Percentiles rank a stretch among this genome's conserved stretches.
Conservation (phyloP, 2,888 invertebrate species). For the Cenopis cana region DNA sequence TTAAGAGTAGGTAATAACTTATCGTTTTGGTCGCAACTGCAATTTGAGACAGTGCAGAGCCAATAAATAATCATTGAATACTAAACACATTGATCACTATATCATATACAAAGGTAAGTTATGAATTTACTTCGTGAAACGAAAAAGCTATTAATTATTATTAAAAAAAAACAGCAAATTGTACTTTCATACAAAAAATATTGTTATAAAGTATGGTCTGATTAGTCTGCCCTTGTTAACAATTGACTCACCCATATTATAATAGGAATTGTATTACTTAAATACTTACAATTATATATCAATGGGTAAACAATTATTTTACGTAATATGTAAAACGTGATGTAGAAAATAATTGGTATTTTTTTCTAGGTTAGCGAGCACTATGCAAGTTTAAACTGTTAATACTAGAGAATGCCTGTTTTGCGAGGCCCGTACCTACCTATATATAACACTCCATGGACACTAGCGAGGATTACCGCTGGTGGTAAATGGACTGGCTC, state of each 20-base stretch:
- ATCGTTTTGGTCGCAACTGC: slow-evolving; percentile 1
- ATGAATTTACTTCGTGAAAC: no score
- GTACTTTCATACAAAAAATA: neutral
- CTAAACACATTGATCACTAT: neutral
- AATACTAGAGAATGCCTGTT: neutral
- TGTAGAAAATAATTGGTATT: neutral
- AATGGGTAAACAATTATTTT: no score
- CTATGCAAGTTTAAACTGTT: neutral
- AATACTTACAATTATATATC: no score
- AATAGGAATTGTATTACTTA: no score
- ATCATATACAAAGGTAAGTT: no score
- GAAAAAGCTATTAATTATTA: no score
- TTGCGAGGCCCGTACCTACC: slow-evolving; percentile 50
- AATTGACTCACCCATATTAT: neutral
- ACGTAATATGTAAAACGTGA: no score
- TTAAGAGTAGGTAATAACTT: slow-evolving; percentile 15
- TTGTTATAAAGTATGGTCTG: neutral
- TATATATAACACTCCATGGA: slow-evolving; percentile 51
- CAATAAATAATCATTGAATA: neutral
- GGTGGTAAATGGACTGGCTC: slow-evolving; percentile 22
- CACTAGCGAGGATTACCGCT: slow-evolving; percentile 29
- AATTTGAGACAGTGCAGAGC: neutral
- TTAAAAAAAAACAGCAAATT: no score
- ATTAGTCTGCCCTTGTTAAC: neutral
- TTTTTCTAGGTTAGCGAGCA: neutral